Base-by-base conservation (phyloP, 64 coral and sea anemone genomes). In the Montipora foliosa region DNA sequence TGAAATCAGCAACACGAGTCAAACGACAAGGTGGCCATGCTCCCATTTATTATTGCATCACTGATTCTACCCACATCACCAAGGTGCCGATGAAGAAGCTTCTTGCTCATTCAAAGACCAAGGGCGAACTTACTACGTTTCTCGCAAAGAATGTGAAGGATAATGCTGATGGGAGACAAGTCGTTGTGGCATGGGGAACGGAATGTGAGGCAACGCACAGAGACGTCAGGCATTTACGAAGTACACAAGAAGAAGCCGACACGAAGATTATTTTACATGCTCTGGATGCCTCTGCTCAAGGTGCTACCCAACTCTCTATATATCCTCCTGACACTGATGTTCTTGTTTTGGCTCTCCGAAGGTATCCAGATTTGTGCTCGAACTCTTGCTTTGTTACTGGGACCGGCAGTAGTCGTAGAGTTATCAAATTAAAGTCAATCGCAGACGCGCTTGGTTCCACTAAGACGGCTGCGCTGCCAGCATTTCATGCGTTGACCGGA, bases 391-490 rank as follows among this genome's bases (percentile, higher is more conserved):
- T 91, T 91, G 79, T 91, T 81, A 91, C 89, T 91, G 89, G 66
- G 62, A 72, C 89, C 77, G 89, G 60, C 77, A 82, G 78, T 82
- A 82, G 16, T 81, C 78, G 29, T 82, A 91, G 78, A 91, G 78
- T 91, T 82, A 91, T 91, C 78, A 91, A 91, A 47, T 91, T 91
- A 19, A 86, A 77, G 91, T 78, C 91, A 92, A 92, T 92, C 22
- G 91, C 53, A 87, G 91, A 92, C 21, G 82, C 91, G 58, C 74
- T 87, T 93, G 81, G 72, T n/a, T 59, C 74, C 87, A 89, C 87
- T 89, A 84, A 84, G 58, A 84, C 57, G 58, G 81, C 81, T 84
- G 81, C 50, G 53, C 81, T 84, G 81, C 55, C 81, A 84, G 81
- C 81, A 84, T 67, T 84, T 84, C 20, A 84, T 84, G 81, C 81